Evolutionary conservation across 1,140 invertebrate species (phyloP), one percentile per base, ranked within the genome.

Genomic region (Chrysoperla carnea): DNA sequence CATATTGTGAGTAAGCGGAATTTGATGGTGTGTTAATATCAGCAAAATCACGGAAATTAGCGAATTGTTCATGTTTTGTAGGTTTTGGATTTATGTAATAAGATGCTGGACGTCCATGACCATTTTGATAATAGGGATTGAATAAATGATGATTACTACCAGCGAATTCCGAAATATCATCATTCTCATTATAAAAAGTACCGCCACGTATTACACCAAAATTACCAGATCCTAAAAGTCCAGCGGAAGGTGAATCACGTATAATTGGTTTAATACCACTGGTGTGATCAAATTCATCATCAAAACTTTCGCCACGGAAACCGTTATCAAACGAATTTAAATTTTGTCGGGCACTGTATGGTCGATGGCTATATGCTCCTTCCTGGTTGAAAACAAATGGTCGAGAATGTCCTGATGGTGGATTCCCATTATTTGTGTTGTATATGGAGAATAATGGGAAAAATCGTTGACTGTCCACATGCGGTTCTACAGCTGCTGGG

Each of bases 191-290:
- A 46, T 85, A 87, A 59, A 86, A 91, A 14, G 86, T 90, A 3
- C 87, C 87, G 1, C 87, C 87, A 40, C 73, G 70, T 29, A 91
- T 78, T 1, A 91, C 82, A 1, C 84, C 85, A 53, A 90, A 91
- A 58, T 91, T 89, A 0, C 86, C 87, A 1, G 84, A 87, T 1
- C 85, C 84, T 13, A 90, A 59, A 4, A 88, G 37, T 27, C 47
- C 48, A 4, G 42, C 40, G 29, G 29, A 36, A 13, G 49, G 48
- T 6, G 46, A 23, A 5, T 23, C 17, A 23, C 17, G 17, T 3
- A 23, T 23, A 3, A 23, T 23, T 23, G 17, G 17, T 23, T 23
- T 23, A 5, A 23, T 29, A 15, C 42, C 39, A 12, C 43, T 39
- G 1, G 45, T 9, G 12, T 33, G 8, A 33, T 11, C 31, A 11